Percentiles rank a stretch among this genome's conserved stretches.
Evolutionary conservation across 2,797 vertebrate genomes (phyloP).

Genomic region (Clarias platycephalus): DNA sequence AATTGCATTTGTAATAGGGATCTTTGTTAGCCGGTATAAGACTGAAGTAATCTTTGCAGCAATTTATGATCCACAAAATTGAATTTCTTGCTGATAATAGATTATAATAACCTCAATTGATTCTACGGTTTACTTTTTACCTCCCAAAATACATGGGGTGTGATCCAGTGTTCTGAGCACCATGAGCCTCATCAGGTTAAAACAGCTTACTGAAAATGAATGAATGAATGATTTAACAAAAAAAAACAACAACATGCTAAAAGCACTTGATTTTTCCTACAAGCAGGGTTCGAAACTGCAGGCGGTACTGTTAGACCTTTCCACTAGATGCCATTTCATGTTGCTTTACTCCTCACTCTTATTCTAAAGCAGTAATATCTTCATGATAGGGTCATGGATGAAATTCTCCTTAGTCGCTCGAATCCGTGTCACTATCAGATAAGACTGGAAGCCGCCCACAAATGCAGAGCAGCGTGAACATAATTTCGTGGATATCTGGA

Average conservation of each 20-base stretch:
- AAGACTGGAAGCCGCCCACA: constrained; percentile 40
- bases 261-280: not conserved
- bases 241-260: not conserved
- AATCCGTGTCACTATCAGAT: constrained; percentile 51
- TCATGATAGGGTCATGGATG: constrained; percentile 37
- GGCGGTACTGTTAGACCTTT: not conserved
- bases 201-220: too few relatives aligned
- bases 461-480: constrained; percentile 22
- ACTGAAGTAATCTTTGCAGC: not conserved
- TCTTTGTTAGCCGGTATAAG: not conserved
- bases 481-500: constrained; percentile 24
- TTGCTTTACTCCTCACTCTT: constrained; percentile 17
- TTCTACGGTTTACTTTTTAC: not conserved
- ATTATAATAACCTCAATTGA: not conserved
- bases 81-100: not conserved
- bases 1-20: not conserved
- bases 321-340: not conserved
- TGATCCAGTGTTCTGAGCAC: not conserved
- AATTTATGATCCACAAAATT: not conserved
- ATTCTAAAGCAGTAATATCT: constrained; percentile 39
- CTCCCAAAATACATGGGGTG: not conserved
- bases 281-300: not conserved
- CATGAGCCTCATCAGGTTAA: not conserved
- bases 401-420: constrained; percentile 47
- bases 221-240: not conserved